These are phyloP conservation scores for Epinephelus lanceolatus DNA, from an alignment of 2,113 vertebrate species.

Conservation along the genomic window DNA sequence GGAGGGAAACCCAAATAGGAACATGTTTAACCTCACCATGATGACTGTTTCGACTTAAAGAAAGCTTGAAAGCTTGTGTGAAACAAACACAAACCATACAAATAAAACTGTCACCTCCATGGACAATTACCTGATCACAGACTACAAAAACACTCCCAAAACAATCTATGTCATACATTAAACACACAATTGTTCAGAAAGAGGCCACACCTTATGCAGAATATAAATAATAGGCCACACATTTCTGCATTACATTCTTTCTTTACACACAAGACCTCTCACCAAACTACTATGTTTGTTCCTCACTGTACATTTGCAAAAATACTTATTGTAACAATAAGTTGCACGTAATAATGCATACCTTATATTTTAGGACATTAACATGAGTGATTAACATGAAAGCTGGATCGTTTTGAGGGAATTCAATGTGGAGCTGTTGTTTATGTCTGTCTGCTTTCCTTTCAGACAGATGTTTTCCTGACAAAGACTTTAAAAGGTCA, in stretches of 20 bases:
- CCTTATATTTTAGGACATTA: not conserved
- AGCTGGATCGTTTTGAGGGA: not conserved
- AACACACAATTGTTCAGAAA: too few species aligned
- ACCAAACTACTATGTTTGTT: not conserved
- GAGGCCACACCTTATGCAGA: not conserved
- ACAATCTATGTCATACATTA: not conserved
- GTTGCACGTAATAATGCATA: too few species aligned
- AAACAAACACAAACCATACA: not conserved
- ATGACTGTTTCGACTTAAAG: not conserved
- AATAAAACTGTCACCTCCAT: not conserved
- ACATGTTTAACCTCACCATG: too few species aligned
- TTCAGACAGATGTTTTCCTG: not conserved
- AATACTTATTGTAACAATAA: too few species aligned
- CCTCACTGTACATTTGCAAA: not conserved
- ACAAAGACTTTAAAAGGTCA: not conserved
- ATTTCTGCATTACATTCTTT: too few species aligned
- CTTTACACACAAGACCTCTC: too few species aligned
- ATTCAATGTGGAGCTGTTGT: not conserved
- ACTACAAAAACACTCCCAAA: not conserved
- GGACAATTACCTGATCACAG: not conserved
- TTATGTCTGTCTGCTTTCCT: not conserved
- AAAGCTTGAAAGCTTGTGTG: not conserved
- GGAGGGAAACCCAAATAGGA: not conserved
- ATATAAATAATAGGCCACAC: too few species aligned
- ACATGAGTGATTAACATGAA: not conserved